phyloP scores from a whole-genome alignment of 2,113 vertebrate genomes.

The Dasyurus viverrinus region DNA sequence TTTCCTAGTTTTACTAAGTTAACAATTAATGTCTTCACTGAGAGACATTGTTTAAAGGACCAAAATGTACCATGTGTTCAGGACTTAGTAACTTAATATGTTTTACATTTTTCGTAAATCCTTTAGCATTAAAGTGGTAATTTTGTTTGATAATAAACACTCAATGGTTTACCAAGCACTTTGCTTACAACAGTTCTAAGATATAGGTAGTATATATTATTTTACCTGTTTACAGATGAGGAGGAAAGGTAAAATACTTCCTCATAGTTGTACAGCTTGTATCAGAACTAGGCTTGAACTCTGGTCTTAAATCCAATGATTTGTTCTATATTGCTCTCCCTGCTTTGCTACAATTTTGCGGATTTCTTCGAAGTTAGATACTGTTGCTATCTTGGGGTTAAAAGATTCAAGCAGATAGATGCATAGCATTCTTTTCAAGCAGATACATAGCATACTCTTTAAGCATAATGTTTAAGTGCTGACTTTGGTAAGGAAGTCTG shows the following conservation, averaged over 20 bases:
- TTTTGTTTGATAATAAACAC: background rate
- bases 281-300: background rate
- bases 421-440: background rate
- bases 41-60: background rate
- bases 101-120: slow-evolving; percentile 13
- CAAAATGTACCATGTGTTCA: background rate
- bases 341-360: background rate
- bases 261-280: background rate
- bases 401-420: too few species aligned
- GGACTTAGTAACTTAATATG: slow-evolving; percentile 1
- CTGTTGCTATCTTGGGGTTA: background rate
- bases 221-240: background rate
- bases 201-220: background rate
- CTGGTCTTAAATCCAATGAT: background rate
- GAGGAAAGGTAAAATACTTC: background rate
- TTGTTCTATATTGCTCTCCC: background rate
- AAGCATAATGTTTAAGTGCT: background rate
- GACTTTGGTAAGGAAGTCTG: background rate
- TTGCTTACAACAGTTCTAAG: background rate
- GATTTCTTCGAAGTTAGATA: background rate
- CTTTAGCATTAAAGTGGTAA: background rate
- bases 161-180: background rate
- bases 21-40: slow-evolving; percentile 47
- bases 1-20: slow-evolving; percentile 41
- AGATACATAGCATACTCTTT: background rate